These are phyloP conservation scores for Aleiodes leptofemur DNA, from an alignment of 2,888 invertebrate species.

Conservation along the genomic window DNA sequence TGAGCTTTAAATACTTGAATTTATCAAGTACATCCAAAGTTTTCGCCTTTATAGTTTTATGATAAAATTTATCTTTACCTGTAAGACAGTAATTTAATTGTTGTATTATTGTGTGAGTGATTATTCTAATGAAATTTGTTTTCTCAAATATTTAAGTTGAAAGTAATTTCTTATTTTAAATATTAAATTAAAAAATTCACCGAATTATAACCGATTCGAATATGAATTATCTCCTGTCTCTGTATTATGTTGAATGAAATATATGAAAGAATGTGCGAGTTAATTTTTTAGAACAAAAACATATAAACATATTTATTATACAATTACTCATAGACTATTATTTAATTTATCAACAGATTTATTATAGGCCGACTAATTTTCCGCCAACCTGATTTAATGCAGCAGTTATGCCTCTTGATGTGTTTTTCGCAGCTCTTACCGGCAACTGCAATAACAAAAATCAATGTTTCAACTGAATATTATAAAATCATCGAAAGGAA, in stretches of 20 bases:
- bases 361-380: slow-evolving; percentile 78
- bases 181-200: not conserved
- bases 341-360: slow-evolving; percentile 33
- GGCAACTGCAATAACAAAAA: slow-evolving; percentile 76
- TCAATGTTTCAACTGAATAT: not conserved
- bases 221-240: not conserved
- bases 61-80: slow-evolving; percentile 12
- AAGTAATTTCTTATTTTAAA: not conserved
- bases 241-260: not conserved
- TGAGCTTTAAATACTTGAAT: slow-evolving; percentile 35
- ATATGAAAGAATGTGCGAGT: slow-evolving; percentile 1
- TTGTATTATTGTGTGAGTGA: slow-evolving; percentile 9
- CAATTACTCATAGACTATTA: not conserved
- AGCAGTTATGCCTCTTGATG: slow-evolving; percentile 77
- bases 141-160: no score
- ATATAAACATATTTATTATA: slow-evolving; percentile 32
- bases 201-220: not conserved
- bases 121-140: no score
- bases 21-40: slow-evolving; percentile 36
- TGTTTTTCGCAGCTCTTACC: slow-evolving; percentile 75
- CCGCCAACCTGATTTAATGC: slow-evolving; percentile 79
- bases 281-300: slow-evolving; percentile 19
- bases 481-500: slow-evolving; percentile 19
- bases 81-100: slow-evolving; percentile 15
- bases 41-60: slow-evolving; percentile 21